Base-by-base conservation (phyloP, 2,888 invertebrate genomes). In the Cyrtodaria siliqua region DNA sequence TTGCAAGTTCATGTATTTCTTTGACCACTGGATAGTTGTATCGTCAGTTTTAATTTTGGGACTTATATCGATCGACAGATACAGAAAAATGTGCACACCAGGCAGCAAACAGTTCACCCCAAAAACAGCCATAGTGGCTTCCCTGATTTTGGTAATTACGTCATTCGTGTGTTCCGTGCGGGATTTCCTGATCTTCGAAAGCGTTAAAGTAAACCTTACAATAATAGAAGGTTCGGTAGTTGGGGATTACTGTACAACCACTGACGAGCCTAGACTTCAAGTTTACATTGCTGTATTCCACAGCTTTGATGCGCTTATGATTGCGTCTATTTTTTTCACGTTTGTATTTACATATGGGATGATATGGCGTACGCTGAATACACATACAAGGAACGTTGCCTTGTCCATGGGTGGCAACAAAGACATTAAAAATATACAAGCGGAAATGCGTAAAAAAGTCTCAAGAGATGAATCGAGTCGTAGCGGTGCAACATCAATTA, bases 211-310 rank as follows among this genome's bases (percentile, higher is more conserved):
- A 3, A 56, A 52, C 18, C 29, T 71, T 9, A 26, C 53, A 14
- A 38, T 63, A 9, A 16, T n/a, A 2, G 63, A 38, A 18, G 16
- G n/a, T 16, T 12, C 23, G 18, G 47, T 71, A 2, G 49, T 57
- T 4, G 76, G 76, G 24, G 53, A 67, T 40, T 77, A 77, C 23
- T 77, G 76, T 16, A 77, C 76, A 4, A 71, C 50, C 47, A 67
- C 71, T n/a, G 52, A 66, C 16, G 47, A 66, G 9, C 40, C 53
- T n/a, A 49, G 57, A 20, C 61, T 76, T 18, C 53, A 66, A 24
- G 24, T 42, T 2, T 9, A 66, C 2, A 61, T 71, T 1, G 38
- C 52, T 1, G 27, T 56, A 12, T 66, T 67, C 2, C 67, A 71
- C 47, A 20, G 66, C 0, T 23, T 71, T 24, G 76, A 77, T 29